Base-by-base conservation (phyloP, 30 jellyfish, hydroid and myxozoan genomes). In the Aurelia sp. region DNA sequence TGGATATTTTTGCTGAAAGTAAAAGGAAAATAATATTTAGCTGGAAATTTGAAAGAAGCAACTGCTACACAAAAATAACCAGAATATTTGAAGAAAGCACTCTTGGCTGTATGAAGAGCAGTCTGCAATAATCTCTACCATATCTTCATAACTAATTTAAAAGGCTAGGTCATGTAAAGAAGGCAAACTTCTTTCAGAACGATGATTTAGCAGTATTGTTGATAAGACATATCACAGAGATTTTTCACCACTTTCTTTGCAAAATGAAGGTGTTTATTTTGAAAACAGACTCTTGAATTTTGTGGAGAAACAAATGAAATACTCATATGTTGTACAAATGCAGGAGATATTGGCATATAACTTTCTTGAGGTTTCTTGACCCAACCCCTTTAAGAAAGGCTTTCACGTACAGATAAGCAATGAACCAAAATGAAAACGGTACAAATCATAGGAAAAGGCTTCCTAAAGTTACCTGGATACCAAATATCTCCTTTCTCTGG, bases 401-500 rank as follows among this genome's bases (percentile, higher is more conserved):
- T 24, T 61, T n/a, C 71, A 61, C 13, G 35, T 24, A 24, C 78
- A 67, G 8, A 10, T 31, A 13, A 67, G 19, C 52, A 67, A 67
- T 19, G 12, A 17, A 38, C 15, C 75, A 22, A 27, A 57, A 67
- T 9, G 47, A 7, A 17, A 67, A 17, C 0, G 20, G 12, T 0
- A 67, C 4, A 24, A 8, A 1, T 30, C 7, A 8, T 8, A n/a
- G 9, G 64, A 47, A 2, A 2, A 13, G 5, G 9, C 12, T 22
- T 24, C 15, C 10, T 15, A 4, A 15, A 31, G 18, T 16, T 74
- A 94, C 98, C 97, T 88, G 91, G 90, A 65, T 86, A 78, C 98
- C 98, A 94, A 74, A 94, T 94, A 58, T 94, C 98, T 51, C 97
- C 78, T 62, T 78, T 89, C 8, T 88, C 97, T 57, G 97, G 97